These are phyloP conservation scores for Leptinotarsa defecta DNA, from an alignment of 1,140 invertebrate species.

Conservation along the genomic window DNA sequence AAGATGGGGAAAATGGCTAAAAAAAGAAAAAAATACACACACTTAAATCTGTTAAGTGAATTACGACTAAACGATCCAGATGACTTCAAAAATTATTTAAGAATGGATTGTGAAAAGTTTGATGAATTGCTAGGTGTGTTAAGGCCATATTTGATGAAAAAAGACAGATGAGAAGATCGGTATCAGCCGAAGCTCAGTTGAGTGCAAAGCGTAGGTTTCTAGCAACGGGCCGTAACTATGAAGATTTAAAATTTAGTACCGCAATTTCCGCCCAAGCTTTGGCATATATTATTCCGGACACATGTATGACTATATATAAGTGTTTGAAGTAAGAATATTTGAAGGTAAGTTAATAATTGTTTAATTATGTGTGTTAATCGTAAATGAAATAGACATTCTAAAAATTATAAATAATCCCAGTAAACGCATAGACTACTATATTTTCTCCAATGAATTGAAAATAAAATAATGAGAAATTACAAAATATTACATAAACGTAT, in stretches of 20 bases:
- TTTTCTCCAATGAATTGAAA: not conserved
- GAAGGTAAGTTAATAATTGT: conserved; percentile 9
- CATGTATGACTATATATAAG: not conserved
- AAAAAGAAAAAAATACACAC: conserved; percentile 7
- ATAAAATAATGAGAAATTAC: not conserved
- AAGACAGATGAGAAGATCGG: conserved; percentile 27
- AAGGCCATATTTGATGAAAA: not conserved
- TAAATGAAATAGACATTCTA: conserved; percentile 17
- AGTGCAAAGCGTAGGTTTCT: conserved; percentile 22
- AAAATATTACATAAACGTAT: not conserved
- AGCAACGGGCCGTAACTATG: conserved; percentile 28
- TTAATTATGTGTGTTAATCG: not conserved
- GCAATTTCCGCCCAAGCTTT: conserved; percentile 22
- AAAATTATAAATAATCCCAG: conserved; percentile 4
- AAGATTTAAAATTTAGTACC: conserved; percentile 33
- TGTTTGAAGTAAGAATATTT: not conserved
- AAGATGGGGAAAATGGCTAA: not conserved
- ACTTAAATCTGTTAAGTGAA: not conserved
- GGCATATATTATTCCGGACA: conserved; percentile 30
- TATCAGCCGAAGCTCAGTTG: conserved; percentile 25
- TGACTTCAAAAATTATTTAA: conserved; percentile 19
- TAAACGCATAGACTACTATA: not conserved
- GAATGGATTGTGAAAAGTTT: not conserved
- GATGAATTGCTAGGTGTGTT: conserved; percentile 8
- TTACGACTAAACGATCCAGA: conserved; percentile 14